These are phyloP conservation scores for Imbricaverruca yamaguchii DNA, from an alignment of 2,888 invertebrate species.

Conservation along the genomic window DNA sequence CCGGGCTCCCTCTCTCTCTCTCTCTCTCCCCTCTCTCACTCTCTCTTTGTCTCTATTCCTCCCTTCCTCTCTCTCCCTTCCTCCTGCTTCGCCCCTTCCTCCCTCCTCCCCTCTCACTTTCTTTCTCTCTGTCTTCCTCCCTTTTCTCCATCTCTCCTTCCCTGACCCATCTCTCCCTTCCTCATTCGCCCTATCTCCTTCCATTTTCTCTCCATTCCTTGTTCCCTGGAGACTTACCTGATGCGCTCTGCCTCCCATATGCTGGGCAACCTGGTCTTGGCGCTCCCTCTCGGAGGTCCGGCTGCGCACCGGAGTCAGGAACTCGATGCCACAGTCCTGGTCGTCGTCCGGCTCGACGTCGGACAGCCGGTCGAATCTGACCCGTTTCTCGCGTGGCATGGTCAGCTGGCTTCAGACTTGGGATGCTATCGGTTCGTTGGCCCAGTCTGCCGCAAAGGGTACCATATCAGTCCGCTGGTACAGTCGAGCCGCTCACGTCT, in stretches of 20 bases:
- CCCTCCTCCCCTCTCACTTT: background rate
- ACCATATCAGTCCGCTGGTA: background rate
- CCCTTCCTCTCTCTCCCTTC: background rate
- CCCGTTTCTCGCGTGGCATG: background rate
- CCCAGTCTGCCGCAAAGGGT: too few species aligned
- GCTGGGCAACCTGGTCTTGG: too few species aligned
- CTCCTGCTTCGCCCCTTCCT: background rate
- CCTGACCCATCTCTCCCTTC: background rate
- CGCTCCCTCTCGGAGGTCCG: too few species aligned
- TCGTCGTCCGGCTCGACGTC: background rate
- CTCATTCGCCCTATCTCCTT: background rate
- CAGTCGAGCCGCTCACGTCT: too few species aligned
- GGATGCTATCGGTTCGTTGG: too few species aligned
- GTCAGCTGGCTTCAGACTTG: too few species aligned
- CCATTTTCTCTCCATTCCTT: background rate
- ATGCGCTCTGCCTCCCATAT: too few species aligned
- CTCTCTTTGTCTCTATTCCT: background rate
- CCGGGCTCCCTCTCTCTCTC: background rate
- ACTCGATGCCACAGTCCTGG: background rate
- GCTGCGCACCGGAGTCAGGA: background rate
- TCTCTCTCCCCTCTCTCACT: background rate
- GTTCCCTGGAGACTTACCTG: background rate
- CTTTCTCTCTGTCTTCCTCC: background rate
- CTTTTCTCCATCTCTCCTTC: background rate
- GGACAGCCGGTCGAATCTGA: background rate